Percentiles rank a stretch among this genome's conserved stretches.
phyloP scores from a whole-genome alignment of 2,888 invertebrate species.

The Liposcelis brunnea region DNA sequence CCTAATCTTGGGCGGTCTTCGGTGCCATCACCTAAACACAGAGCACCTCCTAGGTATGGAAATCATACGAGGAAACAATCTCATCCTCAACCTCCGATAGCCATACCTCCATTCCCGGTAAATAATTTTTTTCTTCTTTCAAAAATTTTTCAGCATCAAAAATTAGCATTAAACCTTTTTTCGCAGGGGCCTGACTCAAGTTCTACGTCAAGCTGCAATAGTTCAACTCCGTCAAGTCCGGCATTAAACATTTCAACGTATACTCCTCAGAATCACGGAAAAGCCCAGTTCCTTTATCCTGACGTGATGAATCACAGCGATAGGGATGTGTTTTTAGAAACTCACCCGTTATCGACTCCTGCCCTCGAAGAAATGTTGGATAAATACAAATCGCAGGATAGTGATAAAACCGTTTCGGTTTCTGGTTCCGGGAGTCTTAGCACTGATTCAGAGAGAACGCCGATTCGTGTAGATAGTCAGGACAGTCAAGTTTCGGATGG shows the following conservation, averaged over 20 bases:
- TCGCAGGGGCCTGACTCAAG: conserved; percentile 62
- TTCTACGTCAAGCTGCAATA: conserved; percentile 90
- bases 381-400: conserved; percentile 26
- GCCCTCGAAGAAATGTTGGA: not conserved
- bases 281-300: conserved; percentile 17
- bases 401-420: conserved; percentile 43
- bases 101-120: conserved; percentile 38
- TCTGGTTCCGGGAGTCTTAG: conserved; percentile 54
- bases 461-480: conserved; percentile 64
- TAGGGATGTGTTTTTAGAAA: not conserved
- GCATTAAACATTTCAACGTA: conserved; percentile 43
- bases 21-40: conserved; percentile 27
- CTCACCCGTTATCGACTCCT: not conserved
- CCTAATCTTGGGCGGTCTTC: conserved; percentile 31
- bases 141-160: not conserved
- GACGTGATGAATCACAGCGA: not conserved
- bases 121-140: conserved; percentile 16
- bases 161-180: conserved; percentile 11
- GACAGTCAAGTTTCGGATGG: conserved; percentile 57
- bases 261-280: conserved; percentile 25
- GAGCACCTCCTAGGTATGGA: conserved; percentile 26
- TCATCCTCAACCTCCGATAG: conserved; percentile 36
- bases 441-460: conserved; percentile 68
- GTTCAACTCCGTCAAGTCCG: conserved; percentile 90
- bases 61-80: conserved; percentile 29